phyloP scores from a whole-genome alignment of 2,113 vertebrate genomes.

The Hemibagrus wyckioides region DNA sequence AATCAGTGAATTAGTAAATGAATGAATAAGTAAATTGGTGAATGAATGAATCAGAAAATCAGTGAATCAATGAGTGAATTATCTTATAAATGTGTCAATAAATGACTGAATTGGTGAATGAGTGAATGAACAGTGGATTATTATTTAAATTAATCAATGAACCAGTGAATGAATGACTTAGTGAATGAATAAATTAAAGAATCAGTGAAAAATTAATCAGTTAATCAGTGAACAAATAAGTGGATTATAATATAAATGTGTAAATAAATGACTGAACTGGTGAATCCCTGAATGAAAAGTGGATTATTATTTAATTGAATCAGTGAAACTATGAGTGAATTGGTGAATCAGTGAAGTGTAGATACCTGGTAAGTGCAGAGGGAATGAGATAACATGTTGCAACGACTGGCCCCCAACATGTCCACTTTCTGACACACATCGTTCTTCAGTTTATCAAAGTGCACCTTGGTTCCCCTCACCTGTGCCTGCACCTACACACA shows the following conservation, averaged over 20 bases:
- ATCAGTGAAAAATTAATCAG: too few relatives aligned
- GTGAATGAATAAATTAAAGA: background rate
- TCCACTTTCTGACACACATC: conserved; percentile 83
- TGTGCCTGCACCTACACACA: conserved; percentile 76
- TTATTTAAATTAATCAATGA: background rate
- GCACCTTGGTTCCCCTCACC: conserved; percentile 77
- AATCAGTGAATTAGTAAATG: background rate
- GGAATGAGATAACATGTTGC: conserved; percentile 81
- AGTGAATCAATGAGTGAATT: background rate
- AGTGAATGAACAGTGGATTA: background rate
- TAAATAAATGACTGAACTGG: too few relatives aligned
- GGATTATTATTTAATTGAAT: background rate
- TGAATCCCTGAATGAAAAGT: background rate
- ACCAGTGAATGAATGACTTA: background rate
- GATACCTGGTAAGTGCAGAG: conserved; percentile 78
- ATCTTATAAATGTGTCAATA: background rate
- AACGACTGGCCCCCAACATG: conserved; percentile 80
- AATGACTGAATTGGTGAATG: background rate
- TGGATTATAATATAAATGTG: background rate
- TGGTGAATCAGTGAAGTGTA: background rate
- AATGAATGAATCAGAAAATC: background rate
- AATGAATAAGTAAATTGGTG: background rate
- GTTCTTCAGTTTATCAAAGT: conserved; percentile 84
- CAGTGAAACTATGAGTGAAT: background rate
- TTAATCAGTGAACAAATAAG: background rate